Evolutionary conservation across 2,113 vertebrate genomes (phyloP).

Genomic region (Triplophysa siluroides): DNA sequence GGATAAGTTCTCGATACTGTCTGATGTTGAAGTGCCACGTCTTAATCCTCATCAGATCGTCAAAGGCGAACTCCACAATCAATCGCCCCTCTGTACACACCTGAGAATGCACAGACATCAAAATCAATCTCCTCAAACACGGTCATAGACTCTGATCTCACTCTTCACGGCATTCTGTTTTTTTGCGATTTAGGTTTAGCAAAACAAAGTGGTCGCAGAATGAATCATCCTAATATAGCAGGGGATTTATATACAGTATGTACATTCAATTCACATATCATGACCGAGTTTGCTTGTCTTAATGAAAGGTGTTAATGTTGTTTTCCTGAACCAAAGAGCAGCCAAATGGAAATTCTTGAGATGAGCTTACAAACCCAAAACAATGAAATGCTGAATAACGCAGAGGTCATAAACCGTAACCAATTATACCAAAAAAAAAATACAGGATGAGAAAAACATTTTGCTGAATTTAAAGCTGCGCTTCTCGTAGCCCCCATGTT

Average conservation of each 20-base stretch:
- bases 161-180: no score
- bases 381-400: constrained; percentile 50
- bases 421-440: constrained; percentile 91
- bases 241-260: not conserved
- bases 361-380: constrained; percentile 21
- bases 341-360: not conserved
- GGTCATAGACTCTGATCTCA: not conserved
- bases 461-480: constrained; percentile 66
- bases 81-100: constrained; percentile 97
- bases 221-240: not conserved
- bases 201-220: not conserved
- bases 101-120: constrained; percentile 66
- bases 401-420: constrained; percentile 84
- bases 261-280: not conserved
- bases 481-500: constrained; percentile 91
- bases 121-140: not conserved
- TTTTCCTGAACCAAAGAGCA: not conserved
- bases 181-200: no score
- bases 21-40: constrained; percentile 99
- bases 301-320: constrained; percentile 17
- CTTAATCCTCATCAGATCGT: constrained; percentile 99
- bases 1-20: constrained; percentile 96
- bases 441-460: constrained; percentile 66
- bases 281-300: not conserved
- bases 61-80: constrained; percentile 98